Percentiles rank a stretch among this genome's conserved stretches.
Conservation (phyloP, 2,888 invertebrate genomes). For the Elysia crispata region DNA sequence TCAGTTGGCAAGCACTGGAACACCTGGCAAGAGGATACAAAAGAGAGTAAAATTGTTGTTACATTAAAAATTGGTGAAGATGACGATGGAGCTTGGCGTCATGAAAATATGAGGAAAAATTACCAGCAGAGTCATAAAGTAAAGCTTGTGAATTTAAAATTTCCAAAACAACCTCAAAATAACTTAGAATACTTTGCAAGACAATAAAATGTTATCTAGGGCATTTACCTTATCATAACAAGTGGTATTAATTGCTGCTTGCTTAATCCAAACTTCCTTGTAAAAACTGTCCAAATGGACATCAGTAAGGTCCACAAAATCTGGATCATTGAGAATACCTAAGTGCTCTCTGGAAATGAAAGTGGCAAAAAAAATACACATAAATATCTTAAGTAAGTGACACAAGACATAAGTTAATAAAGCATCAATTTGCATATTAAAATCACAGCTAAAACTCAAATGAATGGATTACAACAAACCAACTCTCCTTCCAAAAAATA, state of each 20-base stretch:
- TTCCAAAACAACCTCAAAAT: no score
- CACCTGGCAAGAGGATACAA: conserved; percentile 79
- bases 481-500: background rate
- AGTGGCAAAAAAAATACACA: background rate
- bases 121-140: no score
- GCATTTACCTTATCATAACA: conserved; percentile 87
- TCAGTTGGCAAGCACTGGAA: conserved; percentile 95
- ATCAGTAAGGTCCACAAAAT: conserved; percentile 84
- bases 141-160: no score
- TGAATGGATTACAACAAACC: background rate
- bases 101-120: no score
- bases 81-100: no score
- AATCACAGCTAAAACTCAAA: background rate
- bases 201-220: no score
- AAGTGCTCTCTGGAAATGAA: conserved; percentile 86
- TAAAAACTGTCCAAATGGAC: conserved; percentile 90
- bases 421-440: no score
- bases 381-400: background rate
- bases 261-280: conserved; percentile 88
- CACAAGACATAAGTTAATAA: no score
- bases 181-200: no score
- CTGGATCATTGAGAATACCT: conserved; percentile 82
- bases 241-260: conserved; percentile 89
- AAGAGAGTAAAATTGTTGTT: background rate
- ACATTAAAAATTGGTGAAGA: no score